Conservation (phyloP, 2,113 vertebrate species). For the Cynopterus brachyotis region DNA sequence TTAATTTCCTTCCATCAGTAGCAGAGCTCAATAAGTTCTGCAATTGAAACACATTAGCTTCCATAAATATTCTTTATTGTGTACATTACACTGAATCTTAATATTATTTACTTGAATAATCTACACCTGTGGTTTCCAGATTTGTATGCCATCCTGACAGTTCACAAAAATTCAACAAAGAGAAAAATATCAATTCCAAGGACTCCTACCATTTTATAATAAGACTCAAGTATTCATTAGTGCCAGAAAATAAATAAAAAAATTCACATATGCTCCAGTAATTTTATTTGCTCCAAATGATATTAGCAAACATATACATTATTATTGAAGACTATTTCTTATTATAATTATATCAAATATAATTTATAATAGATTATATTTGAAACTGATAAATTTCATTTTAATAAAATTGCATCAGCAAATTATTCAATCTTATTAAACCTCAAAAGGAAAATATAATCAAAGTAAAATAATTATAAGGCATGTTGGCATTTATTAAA, state of each 20-base stretch:
- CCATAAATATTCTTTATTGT: neutral
- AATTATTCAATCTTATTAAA: constrained; percentile 53
- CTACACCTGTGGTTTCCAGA: neutral
- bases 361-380: constrained; percentile 26
- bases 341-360: constrained; percentile 14
- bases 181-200: neutral
- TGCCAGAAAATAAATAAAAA: neutral
- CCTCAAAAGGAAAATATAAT: constrained; percentile 38
- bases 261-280: neutral
- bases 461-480: constrained; percentile 40
- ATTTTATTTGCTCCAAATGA: constrained; percentile 39
- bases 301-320: constrained; percentile 7
- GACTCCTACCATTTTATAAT: neutral
- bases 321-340: neutral
- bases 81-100: neutral
- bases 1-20: neutral
- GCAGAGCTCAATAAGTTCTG: neutral
- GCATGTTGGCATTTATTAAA: neutral
- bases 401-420: constrained; percentile 27
- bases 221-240: neutral
- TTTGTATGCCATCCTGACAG: neutral
- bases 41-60: neutral
- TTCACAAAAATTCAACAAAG: neutral
- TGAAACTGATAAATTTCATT: constrained; percentile 25
- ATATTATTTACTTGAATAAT: neutral